Base-by-base conservation (phyloP, 2,113 vertebrate genomes). In the Triplophysa dalaica region DNA sequence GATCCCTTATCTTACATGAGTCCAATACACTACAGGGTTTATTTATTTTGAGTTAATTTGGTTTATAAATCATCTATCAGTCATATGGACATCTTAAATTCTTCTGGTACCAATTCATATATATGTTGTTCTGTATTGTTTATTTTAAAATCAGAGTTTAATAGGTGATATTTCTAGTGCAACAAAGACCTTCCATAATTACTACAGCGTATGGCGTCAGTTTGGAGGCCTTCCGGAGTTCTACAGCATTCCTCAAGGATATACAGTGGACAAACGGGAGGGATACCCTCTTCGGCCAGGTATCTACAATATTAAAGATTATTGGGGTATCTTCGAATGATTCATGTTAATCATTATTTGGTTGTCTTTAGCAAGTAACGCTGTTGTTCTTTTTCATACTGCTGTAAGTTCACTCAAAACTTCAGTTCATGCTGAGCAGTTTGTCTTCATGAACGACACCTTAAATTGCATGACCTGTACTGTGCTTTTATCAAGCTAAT, bases 211-310 rank as follows among this genome's bases (percentile, higher is more conserved):
- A 22, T 99, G 98, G 98, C 95, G 96, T 76, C 97, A 99, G 90
- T 99, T 97, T 87, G 97, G 97, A 70, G 97, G 97, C 0, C 94
- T 99, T 72, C 98, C 98, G 0, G 98, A 99, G 88, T 99, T 99
- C 82, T 99, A 99, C 92, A 99, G 95, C 89, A 99, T 99, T 89
- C 95, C 97, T 62, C 98, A 99, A 90, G 97, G 98, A 24, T 97
- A 95, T 82, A 97, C 97, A 0, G 96, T 99, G 87, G 98, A 99
- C 85, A 99, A 98, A 88, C 92, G 97, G 60, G 98, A 99, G 85
- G 98, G 98, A 4, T 99, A 99, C 86, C 98, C 98, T 0, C 94
- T 99, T 41, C 92, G 97, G 62, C 98, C 98, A 63, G 97, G 97
- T 99, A 80, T 54, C 8, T 81, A 22, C 14, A 45, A 67, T 48